These are phyloP conservation scores for Caenorhabditis brenneri DNA, from an alignment of 1,140 invertebrate species.

Conservation along the genomic window DNA sequence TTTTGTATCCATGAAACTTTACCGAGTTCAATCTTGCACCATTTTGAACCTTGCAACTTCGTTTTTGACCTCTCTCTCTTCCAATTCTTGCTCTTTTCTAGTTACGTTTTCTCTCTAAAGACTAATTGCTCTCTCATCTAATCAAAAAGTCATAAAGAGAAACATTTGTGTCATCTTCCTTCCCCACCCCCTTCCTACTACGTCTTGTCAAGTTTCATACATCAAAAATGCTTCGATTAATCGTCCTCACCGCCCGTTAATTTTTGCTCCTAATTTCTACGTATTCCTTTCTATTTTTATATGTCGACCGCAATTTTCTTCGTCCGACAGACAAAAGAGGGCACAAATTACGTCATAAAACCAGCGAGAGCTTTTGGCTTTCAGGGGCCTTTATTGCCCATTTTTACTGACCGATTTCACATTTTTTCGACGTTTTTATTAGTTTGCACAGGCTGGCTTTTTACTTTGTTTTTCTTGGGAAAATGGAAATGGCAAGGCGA, in stretches of 20 bases:
- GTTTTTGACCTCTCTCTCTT: neutral
- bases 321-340: neutral
- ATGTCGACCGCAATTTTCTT: neutral
- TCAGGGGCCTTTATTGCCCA: neutral
- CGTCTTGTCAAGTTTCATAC: neutral
- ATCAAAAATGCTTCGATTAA: neutral
- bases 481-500: neutral
- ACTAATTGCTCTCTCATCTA: neutral
- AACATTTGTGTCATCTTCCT: neutral
- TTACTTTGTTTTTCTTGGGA: neutral
- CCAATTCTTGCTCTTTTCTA: neutral
- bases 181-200: neutral
- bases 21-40: no score
- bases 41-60: no score
- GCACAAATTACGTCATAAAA: conserved; percentile 17
- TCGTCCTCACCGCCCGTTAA: neutral
- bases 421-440: conserved; percentile 35
- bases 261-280: neutral
- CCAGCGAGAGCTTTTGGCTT: neutral
- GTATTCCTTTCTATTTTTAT: neutral
- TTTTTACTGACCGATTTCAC: neutral
- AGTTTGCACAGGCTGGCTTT: neutral
- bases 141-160: conserved; percentile 17
- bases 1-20: no score
- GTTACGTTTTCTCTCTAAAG: neutral